These are phyloP conservation scores for Standfussiana lucernea DNA, from an alignment of 2,888 invertebrate species.

Conservation along the genomic window DNA sequence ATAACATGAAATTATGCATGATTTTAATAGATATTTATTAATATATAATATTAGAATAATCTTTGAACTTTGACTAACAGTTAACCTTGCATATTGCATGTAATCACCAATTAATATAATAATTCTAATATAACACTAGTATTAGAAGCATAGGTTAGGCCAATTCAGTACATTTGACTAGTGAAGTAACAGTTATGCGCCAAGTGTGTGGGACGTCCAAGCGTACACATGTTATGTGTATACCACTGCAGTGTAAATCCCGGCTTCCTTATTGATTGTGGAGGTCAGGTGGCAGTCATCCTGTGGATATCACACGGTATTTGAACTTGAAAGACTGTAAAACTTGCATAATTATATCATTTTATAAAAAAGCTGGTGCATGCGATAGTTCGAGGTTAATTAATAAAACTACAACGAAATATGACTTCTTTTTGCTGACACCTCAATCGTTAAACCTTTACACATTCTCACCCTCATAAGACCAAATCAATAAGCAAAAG, in stretches of 20 bases:
- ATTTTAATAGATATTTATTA: background rate
- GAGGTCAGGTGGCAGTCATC: slow-evolving; percentile 32
- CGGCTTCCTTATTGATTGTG: slow-evolving; percentile 36
- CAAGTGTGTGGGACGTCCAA: slow-evolving; percentile 9
- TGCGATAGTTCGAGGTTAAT: no score
- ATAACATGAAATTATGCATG: background rate
- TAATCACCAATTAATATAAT: slow-evolving; percentile 16
- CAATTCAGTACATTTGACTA: slow-evolving; percentile 15
- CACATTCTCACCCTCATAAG: slow-evolving; percentile 7
- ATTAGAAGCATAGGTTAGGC: slow-evolving; percentile 7
- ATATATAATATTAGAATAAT: slow-evolving; percentile 37
- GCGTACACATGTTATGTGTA: background rate
- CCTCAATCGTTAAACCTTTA: background rate
- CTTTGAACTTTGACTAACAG: slow-evolving; percentile 37
- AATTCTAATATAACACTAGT: slow-evolving; percentile 30
- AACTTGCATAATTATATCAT: background rate
- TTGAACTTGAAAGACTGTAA: background rate
- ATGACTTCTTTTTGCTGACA: background rate
- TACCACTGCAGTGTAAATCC: slow-evolving; percentile 38
- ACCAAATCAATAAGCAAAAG: slow-evolving; percentile 26
- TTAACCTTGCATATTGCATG: slow-evolving; percentile 14
- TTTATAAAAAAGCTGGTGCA: no score
- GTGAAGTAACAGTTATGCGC: slow-evolving; percentile 26
- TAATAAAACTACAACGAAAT: background rate
- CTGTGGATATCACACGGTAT: slow-evolving; percentile 13